phyloP scores from a whole-genome alignment of 1,140 invertebrate species.

The Eupristina koningsbergeri region DNA sequence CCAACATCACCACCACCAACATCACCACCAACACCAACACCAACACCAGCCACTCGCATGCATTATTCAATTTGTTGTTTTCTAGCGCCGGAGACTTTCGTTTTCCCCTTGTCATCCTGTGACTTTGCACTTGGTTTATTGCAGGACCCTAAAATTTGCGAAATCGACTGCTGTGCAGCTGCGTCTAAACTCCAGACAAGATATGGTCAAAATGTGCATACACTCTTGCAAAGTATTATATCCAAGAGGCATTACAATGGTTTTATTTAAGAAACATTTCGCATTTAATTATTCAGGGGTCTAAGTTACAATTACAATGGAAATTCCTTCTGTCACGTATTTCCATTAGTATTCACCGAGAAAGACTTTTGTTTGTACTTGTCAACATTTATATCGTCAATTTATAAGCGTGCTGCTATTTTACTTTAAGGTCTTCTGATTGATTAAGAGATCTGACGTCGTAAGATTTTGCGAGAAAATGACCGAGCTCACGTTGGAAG shows the following conservation, averaged over 20 bases:
- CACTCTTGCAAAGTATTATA: too few relatives aligned
- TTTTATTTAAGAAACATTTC: background rate
- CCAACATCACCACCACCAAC: too few relatives aligned
- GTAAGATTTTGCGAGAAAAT: background rate
- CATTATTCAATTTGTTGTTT: conserved; percentile 20
- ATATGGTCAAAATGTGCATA: too few relatives aligned
- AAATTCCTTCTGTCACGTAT: background rate
- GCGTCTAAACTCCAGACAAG: too few relatives aligned
- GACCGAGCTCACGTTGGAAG: too few relatives aligned
- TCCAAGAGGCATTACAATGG: too few relatives aligned
- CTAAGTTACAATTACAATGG: background rate
- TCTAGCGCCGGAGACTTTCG: background rate
- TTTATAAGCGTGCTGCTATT: background rate
- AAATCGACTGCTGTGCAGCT: too few relatives aligned
- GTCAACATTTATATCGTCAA: background rate
- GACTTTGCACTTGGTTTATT: background rate
- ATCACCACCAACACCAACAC: too few relatives aligned
- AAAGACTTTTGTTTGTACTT: background rate
- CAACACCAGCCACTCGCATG: background rate
- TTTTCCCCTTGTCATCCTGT: background rate
- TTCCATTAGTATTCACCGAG: background rate
- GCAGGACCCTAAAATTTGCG: too few relatives aligned
- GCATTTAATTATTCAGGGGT: background rate
- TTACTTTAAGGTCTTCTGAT: background rate
- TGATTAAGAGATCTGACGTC: background rate